Evolutionary conservation across 2,113 vertebrate genomes (phyloP), one percentile per base, ranked within the genome.

Genomic region (Datnioides undecimradiatus): DNA sequence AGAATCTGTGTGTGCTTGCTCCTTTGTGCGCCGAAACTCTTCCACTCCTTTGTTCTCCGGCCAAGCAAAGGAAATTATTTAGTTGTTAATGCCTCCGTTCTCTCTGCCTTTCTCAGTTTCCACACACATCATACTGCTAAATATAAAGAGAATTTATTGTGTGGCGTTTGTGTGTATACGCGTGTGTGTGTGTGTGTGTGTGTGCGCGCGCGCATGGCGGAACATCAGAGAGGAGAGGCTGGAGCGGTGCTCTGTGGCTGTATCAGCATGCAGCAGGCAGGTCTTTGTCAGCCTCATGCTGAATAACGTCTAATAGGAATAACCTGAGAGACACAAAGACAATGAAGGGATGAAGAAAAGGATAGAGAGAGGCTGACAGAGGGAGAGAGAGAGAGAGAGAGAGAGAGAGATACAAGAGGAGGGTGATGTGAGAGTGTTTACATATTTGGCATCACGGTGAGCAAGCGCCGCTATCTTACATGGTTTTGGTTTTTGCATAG

Each of bases 261-360:
- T 90, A 91, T 92, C 90, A 90, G 90, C 79, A 45, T 63, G 41
- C 70, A 81, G 85, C 87, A 90, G 90, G 83, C 89, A 83, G 83
- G 73, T 65, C 78, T 83, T 65, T 83, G 83, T 92, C 86, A 82
- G 63, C 59, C 49, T 46, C 23, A 2, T 45, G 80, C 76, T 87
- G 87, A 92, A 87, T 69, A 84, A 89, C 51, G 75, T 80, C 85
- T 76, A 86, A 84, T 79, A 78, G 76, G 62, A 89, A 75, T 54
- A 87, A 88, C 85, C 75, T 80, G 82, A 55, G 60, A 73, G 65
- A 78, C 73, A 76, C 46, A 51, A 54, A 60, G 71, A 90, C 79
- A 82, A 84, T 62, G 66, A 45, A 45, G 69, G 45, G 46, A 19
- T 46, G 62, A 60, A 63, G 67, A 73, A 79, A 73, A 59, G 63